A percentile compares a stretch with the other conserved stretches of the same genome.
Conservation (phyloP, 2,113 vertebrate species). For the Pseudorhombus dupliciocellatus region DNA sequence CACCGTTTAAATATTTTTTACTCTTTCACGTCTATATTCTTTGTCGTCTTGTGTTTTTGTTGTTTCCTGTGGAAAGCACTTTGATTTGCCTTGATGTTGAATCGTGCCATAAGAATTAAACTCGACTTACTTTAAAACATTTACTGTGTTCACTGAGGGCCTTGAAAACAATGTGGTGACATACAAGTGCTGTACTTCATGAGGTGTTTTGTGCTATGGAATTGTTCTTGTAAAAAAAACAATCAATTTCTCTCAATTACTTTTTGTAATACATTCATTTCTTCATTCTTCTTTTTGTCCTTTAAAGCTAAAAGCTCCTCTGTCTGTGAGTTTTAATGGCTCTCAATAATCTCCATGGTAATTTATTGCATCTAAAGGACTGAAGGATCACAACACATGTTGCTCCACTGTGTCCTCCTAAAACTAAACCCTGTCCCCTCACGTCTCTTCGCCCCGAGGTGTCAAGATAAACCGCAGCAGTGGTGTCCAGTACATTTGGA, state of each 20-base stretch:
- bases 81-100: not conserved
- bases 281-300: too few species aligned
- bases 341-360: too few species aligned
- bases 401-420: not conserved
- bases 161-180: too few species aligned
- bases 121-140: not conserved
- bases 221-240: too few species aligned
- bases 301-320: too few species aligned
- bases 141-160: not conserved
- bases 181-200: not conserved
- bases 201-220: too few species aligned
- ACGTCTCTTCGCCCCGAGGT: not conserved
- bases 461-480: slow-evolving; percentile 56
- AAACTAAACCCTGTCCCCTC: too few species aligned
- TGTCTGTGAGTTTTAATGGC: too few species aligned
- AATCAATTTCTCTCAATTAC: too few species aligned
- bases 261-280: too few species aligned
- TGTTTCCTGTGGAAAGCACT: not conserved
- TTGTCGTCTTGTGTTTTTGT: not conserved
- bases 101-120: not conserved
- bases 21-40: not conserved
- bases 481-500: slow-evolving; percentile 45
- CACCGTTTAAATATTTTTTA: not conserved
- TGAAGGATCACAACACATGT: not conserved
- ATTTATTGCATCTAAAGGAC: too few species aligned